Evolutionary conservation across 2,113 vertebrate genomes (phyloP), one percentile per base, ranked within the genome.

Genomic region (Chlorodrepanis virens): DNA sequence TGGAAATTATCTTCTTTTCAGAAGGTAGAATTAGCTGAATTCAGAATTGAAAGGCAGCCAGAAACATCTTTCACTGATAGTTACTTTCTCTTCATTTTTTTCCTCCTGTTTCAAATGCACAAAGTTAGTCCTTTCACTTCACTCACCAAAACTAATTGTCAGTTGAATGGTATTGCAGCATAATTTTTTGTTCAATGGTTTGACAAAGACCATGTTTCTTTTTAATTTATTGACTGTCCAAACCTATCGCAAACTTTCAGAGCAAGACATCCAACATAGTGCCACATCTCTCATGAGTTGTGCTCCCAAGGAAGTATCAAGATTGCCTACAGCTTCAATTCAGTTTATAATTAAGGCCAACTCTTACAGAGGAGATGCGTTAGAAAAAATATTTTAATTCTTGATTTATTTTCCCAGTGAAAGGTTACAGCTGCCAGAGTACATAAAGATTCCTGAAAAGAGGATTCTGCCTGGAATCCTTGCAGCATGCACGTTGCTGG

Each of bases 1-100:
- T 89, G 83, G 94, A 98, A 98, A 98, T 97, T 97, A 98, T 97
- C 97, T 97, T 98, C 97, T 97, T 97, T 98, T 98, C 98, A 97
- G 96, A 98, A 97, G 97, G 97, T 93, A 97, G 97, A 98, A 97
- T 98, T 98, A 97, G 97, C 72, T 82, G 90, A 87, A 83, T 97
- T 98, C 97, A 86, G 95, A 98, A 96, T 8, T 97, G 97, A 98
- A 97, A 97, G 67, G 90, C 94, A 97, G 97, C 93, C 97, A 98
- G 96, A 96, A 96, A 94, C 76, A 89, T 95, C 71, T 95, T 96
- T 96, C 89, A 96, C 89, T 93, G 93, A 97, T 93, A 96, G 96
- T 94, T 97, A 96, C 37, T 39, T 97, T 93, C 65, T 59, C 59
- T 65, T 77, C 78, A 56, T 37, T 76, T 88, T 88, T 83, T 68